Base-by-base conservation (phyloP, 1,140 invertebrate genomes). In the Atta cephalotes region DNA sequence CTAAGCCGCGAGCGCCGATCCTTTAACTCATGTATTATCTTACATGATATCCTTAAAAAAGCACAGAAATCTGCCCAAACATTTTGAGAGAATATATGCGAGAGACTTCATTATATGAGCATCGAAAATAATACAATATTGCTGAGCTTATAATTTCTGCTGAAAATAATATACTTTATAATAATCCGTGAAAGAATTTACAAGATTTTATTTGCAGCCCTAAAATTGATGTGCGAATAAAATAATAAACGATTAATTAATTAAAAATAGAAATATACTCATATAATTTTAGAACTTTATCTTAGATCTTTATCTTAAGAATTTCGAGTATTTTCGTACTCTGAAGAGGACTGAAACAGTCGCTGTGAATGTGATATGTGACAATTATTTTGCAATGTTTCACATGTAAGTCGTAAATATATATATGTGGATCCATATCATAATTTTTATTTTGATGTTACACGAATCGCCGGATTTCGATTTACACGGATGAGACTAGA, bases 1-100 rank as follows among this genome's bases (percentile, higher is more conserved):
- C 65, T 81, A 49, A 87, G 88, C 88, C 68, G 16, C 77, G 25
- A 74, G 84, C 77, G 65, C 53, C 51, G 89, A 89, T 89, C 89
- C 79, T 45, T 45, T 87, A 51, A 68, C 72, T 21, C 49, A 9
- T 14, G 25, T 78, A 82, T 90, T 89, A 89, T 82, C 65, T 89
- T 72, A 31, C 28, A 1, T 9, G 31, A 58, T 21, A 31, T 82
- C 21, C 56, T 86, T 45, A 39, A 88, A 68, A 28, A 72, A 12
- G 18, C n/a, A n/a, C 25, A 10, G 5, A 2, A 10, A 60, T 49
- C 39, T 45, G 10, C 39, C 9, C 39, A 45, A 45, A 45, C 9
- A 74, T 62, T 51, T 53, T 1, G 35, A 45, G 28, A n/a, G 18
- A 21, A 82, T 53, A 53, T 25, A 39, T 31, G 51, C 12, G 65